Base-by-base conservation (phyloP, 1,140 invertebrate species). In the Zaprionus davidi region DNA sequence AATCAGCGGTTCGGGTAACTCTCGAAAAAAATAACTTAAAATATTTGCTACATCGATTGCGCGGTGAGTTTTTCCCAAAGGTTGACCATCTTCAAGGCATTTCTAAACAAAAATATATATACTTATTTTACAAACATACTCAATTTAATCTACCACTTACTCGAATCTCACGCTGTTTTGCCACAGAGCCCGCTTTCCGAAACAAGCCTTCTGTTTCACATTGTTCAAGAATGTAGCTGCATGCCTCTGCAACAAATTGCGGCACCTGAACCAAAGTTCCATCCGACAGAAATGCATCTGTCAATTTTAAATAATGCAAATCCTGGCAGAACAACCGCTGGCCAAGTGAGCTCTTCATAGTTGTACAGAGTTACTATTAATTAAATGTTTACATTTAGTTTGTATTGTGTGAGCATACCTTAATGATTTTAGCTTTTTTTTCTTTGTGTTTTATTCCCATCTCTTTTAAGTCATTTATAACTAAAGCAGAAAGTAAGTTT, bases 31-130 rank as follows among this genome's bases (percentile, higher is more conserved):
- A 51, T 96, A 95, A 90, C 98, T 98, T 12, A 98, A 93, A 51
- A 97, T 94, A 93, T 95, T 96, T 7, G 97, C 96, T 11, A 97
- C 95, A 93, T 98, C 97, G 79, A 97, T 95, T 1, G 96, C 95
- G 91, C 97, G 95, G 84, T 95, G 94, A 3, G 95, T 94, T 22
- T 95, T 94, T 26, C 94, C 94, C 28, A 96, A 93, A 60, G 92
- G 93, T 28, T 94, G 94, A 20, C 96, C 96, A 62, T 93, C 94
- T 84, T 97, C 95, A n/a, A 97, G 81, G 41, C 94, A 93, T 69
- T 93, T 92, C 95, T 95, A 75, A 94, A 94, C 67, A 59, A 68
- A 57, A 36, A 73, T 66, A 63, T 67, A 73, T 53, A 26, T n/a
- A 6, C 12, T 6, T 2, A n/a, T 24, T 31, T 34, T 6, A 46